Conservation (phyloP, 2,888 invertebrate genomes). For the Sycophila texana region DNA sequence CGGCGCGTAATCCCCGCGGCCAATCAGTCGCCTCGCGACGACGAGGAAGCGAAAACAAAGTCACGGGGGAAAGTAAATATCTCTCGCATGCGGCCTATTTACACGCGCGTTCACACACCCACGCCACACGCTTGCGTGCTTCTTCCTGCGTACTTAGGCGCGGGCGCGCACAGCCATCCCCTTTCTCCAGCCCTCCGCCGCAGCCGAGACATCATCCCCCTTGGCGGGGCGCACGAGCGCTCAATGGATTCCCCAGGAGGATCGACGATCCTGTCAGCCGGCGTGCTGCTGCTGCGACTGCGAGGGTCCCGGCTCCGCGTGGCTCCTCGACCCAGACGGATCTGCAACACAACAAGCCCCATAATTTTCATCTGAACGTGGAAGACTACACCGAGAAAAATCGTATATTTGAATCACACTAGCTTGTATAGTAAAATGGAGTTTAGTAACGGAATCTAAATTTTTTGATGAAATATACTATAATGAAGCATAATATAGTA, state of each 20-base stretch:
- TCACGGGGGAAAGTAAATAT: neutral
- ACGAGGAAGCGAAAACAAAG: no score
- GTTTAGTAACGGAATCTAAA: no score
- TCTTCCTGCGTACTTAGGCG: neutral
- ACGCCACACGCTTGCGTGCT: neutral
- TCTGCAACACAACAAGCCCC: constrained; percentile 58
- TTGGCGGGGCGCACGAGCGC: neutral
- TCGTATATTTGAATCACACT: no score
- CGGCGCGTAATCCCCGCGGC: neutral
- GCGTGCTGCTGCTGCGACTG: constrained; percentile 57
- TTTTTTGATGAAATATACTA: no score
- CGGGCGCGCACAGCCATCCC: no score
- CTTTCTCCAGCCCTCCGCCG: neutral
- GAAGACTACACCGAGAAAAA: no score
- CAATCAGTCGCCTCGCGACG: no score
- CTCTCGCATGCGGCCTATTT: neutral
- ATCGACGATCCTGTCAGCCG: constrained; percentile 61
- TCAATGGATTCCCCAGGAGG: constrained; percentile 36
- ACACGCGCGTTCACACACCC: neutral
- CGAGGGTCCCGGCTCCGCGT: constrained; percentile 44
- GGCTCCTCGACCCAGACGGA: constrained; percentile 60
- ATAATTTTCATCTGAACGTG: neutral
- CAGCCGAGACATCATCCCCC: neutral
- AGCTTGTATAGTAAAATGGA: no score
- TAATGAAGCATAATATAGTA: no score